Base-by-base conservation (phyloP, 2,797 vertebrate genomes). In the Pachyuromys duprasi region DNA sequence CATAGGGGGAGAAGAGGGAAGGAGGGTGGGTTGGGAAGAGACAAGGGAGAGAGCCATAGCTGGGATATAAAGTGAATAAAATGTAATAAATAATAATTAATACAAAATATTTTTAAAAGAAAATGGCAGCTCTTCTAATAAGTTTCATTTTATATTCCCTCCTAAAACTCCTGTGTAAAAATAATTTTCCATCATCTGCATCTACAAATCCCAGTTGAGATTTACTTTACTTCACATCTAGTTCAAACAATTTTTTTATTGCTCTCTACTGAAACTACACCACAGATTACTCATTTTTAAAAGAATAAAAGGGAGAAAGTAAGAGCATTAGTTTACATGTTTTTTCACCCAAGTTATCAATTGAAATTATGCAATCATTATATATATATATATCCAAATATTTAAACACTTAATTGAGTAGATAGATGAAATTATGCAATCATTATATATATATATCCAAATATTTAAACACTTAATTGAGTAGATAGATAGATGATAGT, bases 141-240 rank as follows among this genome's bases (percentile, higher is more conserved):
- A 94, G 1, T 93, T 81, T 60, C 86, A 82, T 93, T 96, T 95
- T 72, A 80, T 92, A 65, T 36, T 74, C 91, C 20, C 17, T 36
- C 26, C 5, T 86, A 65, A 90, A 93, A 70, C 2, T 39, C 12
- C 28, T 86, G 26, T 62, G 36, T n/a, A 55, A 87, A 65, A 75
- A 75, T 84, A 80, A 42, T 12, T 93, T 90, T 90, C 36, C 20
- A 76, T 80, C 60, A 87, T 24, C n/a, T 84, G 53, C 12, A 62
- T 91, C 45, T 83, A 89, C 79, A 89, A 87, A 93, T 42, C 2
- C 11, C 49, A 63, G 3, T 8, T 93, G n/a, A 55, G 7, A 62
- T 86, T 94, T 91, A 24, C 24, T 12, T 81, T 88, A 87, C 83
- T 74, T 39, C 0, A 12, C 42, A 82, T 84, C 63, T 55, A 22